Evolutionary conservation across 2,113 vertebrate species (phyloP), one percentile per base, ranked within the genome.

Genomic region (Glareola pratincola): DNA sequence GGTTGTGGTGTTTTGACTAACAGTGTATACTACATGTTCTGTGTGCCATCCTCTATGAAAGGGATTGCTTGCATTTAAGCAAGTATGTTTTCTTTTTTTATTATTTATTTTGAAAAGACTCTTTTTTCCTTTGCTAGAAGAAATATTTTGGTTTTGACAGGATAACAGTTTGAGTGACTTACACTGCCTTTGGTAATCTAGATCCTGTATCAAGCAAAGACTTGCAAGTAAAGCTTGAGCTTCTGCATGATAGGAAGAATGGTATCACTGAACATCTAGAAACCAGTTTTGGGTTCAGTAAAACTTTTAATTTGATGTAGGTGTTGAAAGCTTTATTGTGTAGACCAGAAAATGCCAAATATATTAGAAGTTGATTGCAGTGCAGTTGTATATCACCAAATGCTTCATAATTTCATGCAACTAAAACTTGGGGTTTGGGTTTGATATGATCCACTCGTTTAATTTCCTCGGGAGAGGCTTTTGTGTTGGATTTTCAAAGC

Each of bases 141-240:
- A 91, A 94, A 59, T 92, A 51, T 81, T 96, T 81, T 75, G 45
- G 13, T 82, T 95, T 91, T 93, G 85, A 85, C 66, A 85, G 92
- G 60, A 9, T 78, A 72, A 47, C 50, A 75, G 9, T 71, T 71
- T 86, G 88, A 85, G 22, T 94, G 62, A 75, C 43, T 79, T 92
- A 43, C 3, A 12, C 12, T 91, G 89, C 24, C 69, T 87, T 83
- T 84, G 73, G 43, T 83, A 75, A 67, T 78, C 43, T 73, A 81
- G 43, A 73, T 81, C 76, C 92, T 88, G 30, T 85, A 60, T 94
- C 69, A 78, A 92, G 92, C 34, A 53, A 91, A 92, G 73, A 92
- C 86, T 86, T 94, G 69, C 39, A 57, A 64, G 41, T 57, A 54
- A 68, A 72, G 68, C 23, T 78, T 9, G 11, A 78, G 53, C 51